Conservation (phyloP, 2,113 vertebrate genomes). For the Butorides virescens region DNA sequence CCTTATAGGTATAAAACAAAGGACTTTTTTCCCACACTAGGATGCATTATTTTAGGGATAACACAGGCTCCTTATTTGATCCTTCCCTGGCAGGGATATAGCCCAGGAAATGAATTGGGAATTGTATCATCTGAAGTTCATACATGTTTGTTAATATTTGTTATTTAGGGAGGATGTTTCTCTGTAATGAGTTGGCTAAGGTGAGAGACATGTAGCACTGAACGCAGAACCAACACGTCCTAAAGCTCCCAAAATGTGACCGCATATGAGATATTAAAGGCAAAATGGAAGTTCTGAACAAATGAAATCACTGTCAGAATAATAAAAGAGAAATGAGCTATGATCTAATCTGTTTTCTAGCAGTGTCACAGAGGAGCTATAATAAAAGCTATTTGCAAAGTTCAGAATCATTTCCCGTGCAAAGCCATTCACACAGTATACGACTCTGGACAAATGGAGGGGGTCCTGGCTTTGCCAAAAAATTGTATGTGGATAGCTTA, state of each 20-base stretch:
- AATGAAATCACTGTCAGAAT: constrained; percentile 72
- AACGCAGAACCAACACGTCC: constrained; percentile 16
- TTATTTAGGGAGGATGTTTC: constrained; percentile 52
- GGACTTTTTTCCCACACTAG: constrained; percentile 2
- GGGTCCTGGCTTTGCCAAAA: constrained; percentile 67
- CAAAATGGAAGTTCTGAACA: constrained; percentile 64
- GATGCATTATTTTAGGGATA: constrained; percentile 28
- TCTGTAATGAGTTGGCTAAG: constrained; percentile 65
- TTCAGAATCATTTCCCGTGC: constrained; percentile 74
- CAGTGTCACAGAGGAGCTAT: constrained; percentile 64
- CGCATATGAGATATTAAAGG: constrained; percentile 55
- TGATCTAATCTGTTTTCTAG: constrained; percentile 71
- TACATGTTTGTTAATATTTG: constrained; percentile 66
- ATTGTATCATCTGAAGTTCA: constrained; percentile 62
- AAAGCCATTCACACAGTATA: constrained; percentile 73
- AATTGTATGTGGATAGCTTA: constrained; percentile 43
- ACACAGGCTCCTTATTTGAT: constrained; percentile 34
- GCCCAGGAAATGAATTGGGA: constrained; percentile 50
- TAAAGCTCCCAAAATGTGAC: constrained; percentile 69
- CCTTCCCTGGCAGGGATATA: constrained; percentile 36
- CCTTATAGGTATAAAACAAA: constrained; percentile 41
- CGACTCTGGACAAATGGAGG: constrained; percentile 74
- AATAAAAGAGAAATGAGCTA: constrained; percentile 73
- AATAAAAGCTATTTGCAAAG: constrained; percentile 74
- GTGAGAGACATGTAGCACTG: constrained; percentile 36